Evolutionary conservation across 2,888 invertebrate genomes (phyloP).

Genomic region (Diabrotica balteata): DNA sequence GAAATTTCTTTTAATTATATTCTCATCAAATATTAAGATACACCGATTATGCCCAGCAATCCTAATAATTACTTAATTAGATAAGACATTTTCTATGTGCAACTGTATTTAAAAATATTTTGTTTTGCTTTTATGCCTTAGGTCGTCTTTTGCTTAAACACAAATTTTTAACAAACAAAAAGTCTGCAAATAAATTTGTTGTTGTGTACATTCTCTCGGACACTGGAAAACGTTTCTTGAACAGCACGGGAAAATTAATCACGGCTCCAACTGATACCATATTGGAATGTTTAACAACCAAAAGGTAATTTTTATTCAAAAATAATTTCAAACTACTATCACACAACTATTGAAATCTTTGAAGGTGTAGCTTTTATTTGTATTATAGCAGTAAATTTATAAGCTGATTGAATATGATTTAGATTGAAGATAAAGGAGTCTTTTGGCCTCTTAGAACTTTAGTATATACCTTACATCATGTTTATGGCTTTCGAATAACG

Average conservation of each 20-base stretch:
- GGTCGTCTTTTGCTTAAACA: conserved; percentile 12
- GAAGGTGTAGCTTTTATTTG: not conserved
- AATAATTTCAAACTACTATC: no score
- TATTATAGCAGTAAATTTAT: not conserved
- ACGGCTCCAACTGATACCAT: conserved; percentile 51
- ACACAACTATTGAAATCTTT: no score
- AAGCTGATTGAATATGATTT: not conserved
- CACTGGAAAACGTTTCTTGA: conserved; percentile 49
- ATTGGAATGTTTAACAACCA: conserved; percentile 48
- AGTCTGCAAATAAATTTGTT: conserved; percentile 14
- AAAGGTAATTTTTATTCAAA: conserved; percentile 29
- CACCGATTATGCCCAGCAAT: no score
- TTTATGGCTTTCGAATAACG: no score
- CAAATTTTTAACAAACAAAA: conserved; percentile 2
- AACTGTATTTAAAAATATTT: no score
- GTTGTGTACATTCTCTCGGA: conserved; percentile 26
- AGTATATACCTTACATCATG: not conserved
- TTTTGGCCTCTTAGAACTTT: not conserved
- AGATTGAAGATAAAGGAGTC: not conserved
- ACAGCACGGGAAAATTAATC: conserved; percentile 40
- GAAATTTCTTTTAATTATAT: no score
- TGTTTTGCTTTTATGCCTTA: conserved; percentile 1
- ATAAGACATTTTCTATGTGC: no score
- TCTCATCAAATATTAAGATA: no score
- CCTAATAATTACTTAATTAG: no score